Percentiles rank a stretch among this genome's conserved stretches.
These are phyloP conservation scores for Dendroctonus ponderosae DNA, from an alignment of 1,140 invertebrate species.

Conservation along the genomic window DNA sequence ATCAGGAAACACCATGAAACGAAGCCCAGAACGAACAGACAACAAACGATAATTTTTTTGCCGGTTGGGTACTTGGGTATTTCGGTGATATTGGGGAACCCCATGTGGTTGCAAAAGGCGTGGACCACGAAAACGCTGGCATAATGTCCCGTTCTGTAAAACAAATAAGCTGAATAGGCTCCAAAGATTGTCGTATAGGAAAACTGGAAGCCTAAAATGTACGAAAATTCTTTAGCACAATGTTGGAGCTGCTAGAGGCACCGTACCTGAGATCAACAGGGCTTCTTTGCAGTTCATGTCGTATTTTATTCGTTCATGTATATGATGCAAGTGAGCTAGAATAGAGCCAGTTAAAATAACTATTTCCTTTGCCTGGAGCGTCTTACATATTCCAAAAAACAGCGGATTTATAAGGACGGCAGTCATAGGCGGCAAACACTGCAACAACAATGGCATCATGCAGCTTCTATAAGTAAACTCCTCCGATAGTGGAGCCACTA, in stretches of 20 bases:
- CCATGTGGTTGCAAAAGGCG: constrained; percentile 96
- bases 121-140: constrained; percentile 85
- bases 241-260: neutral
- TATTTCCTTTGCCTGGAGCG: neutral
- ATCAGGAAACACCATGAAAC: constrained; percentile 75
- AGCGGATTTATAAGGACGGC: constrained; percentile 84
- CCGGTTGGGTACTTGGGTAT: constrained; percentile 66
- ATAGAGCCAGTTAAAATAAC: constrained; percentile 32
- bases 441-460: constrained; percentile 86
- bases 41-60: constrained; percentile 62
- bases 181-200: constrained; percentile 90
- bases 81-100: constrained; percentile 85
- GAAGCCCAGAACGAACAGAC: constrained; percentile 74
- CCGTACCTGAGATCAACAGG: constrained; percentile 68
- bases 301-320: constrained; percentile 73
- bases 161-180: constrained; percentile 88
- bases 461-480: constrained; percentile 88
- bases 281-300: constrained; percentile 68
- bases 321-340: constrained; percentile 89
- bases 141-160: constrained; percentile 81
- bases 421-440: constrained; percentile 72
- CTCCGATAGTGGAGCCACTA: constrained; percentile 91
- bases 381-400: constrained; percentile 85
- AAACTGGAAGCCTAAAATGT: constrained; percentile 77
- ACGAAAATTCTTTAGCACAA: constrained; percentile 1